Evolutionary conservation across 2,888 invertebrate species (phyloP).

Genomic region (Chaetogeoica ovagalla): DNA sequence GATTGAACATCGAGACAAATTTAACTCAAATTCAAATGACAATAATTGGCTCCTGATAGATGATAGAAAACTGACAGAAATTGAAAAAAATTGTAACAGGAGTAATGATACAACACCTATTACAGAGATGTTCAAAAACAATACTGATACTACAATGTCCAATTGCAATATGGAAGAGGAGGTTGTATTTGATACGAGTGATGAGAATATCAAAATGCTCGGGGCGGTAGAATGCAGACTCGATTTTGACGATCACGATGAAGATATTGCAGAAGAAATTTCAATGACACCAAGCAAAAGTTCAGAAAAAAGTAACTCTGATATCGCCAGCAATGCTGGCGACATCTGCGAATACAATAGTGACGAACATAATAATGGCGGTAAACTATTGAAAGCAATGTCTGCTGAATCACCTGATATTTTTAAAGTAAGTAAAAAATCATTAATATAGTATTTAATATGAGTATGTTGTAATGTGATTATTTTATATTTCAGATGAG

Average conservation of each 20-base stretch:
- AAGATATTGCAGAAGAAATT: neutral
- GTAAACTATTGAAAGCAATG: neutral
- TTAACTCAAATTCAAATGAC: neutral
- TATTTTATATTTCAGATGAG: conserved; percentile 58
- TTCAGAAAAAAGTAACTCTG: neutral
- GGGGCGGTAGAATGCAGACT: conserved; percentile 2
- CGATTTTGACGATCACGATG: neutral
- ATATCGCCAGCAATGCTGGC: neutral
- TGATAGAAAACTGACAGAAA: too few relatives aligned
- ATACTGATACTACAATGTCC: neutral
- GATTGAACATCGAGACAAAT: neutral
- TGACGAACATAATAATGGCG: neutral
- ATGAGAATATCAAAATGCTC: neutral
- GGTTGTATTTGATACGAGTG: neutral
- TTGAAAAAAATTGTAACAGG: neutral
- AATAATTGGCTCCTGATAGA: neutral
- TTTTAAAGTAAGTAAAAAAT: neutral
- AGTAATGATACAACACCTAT: conserved; percentile 9
- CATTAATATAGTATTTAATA: neutral
- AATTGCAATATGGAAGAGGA: neutral
- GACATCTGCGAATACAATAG: neutral
- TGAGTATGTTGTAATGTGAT: neutral
- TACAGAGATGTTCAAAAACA: neutral
- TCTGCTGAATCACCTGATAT: neutral
- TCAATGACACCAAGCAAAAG: neutral